Base-by-base conservation (phyloP, 2,797 vertebrate genomes). In the Myotis planiceps region DNA sequence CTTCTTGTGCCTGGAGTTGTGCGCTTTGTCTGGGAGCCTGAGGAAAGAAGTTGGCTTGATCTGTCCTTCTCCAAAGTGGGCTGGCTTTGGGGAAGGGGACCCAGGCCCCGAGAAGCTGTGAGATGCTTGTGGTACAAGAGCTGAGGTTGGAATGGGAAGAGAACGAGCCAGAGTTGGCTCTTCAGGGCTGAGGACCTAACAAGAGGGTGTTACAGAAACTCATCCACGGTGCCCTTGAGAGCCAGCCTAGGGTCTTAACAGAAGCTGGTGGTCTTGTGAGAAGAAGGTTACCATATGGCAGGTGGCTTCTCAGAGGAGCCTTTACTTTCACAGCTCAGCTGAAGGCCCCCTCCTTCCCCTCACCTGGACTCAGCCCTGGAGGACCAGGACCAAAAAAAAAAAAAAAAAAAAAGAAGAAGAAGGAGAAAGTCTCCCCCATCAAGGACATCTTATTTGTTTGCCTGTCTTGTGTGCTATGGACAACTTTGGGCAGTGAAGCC, bases 361-460 rank as follows among this genome's bases (percentile, higher is more conserved):
- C 0, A 0, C 58, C 45, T 66, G n/a, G 21, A 13, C 19, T 42
- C 25, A 15, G 7, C 5, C 21, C 2, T 4, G 0, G 66, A n/a
- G 34, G 6, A 13, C 29, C 25, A 39, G 9, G 58, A 39, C 1
- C 21, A 25, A 25, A 55, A 53, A 19, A 19, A 53, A 53, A 25
- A 25, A 53, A 18, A 51, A 63, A 39, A 19, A 45, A 5, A 58
- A 34, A 9, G n/a, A n/a, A n/a, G n/a, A n/a, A n/a, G n/a, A 12
- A 39, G 34, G 51, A 13, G 76, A 25, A 13, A 8, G 55, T n/a
- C 9, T 81, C 14, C 12, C 10, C 5, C 9, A 8, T 16, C 47
- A 76, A 25, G 65, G 51, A 65, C 13, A 4, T n/a, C 42, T 19
- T 14, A 25, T 29, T 32, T 37, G 21, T 37, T 47, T 55, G 27